A percentile compares a stretch with the other conserved stretches of the same genome.
Conservation (phyloP, 2,113 vertebrate genomes). For the Lethenteron camtschaticum region DNA sequence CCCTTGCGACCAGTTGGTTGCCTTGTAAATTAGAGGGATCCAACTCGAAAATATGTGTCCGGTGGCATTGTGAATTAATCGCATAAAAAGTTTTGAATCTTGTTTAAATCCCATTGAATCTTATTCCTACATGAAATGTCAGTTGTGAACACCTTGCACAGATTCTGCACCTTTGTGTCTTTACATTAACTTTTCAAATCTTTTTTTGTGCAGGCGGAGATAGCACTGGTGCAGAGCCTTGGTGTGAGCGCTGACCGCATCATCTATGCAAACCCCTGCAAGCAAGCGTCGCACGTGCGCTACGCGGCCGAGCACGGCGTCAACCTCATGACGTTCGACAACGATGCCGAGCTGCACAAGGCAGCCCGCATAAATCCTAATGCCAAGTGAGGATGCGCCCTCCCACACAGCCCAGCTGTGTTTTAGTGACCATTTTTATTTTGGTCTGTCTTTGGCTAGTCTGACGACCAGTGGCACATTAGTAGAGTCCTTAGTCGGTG, state of each 20-base stretch:
- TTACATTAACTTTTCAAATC: neutral
- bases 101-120: no score
- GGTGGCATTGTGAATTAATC: no score
- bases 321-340: conserved; percentile 98
- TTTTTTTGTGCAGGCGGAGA: conserved; percentile 42
- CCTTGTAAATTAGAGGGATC: no score
- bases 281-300: conserved; percentile 91
- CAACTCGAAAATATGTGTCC: no score
- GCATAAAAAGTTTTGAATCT: no score
- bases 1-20: no score
- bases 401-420: no score
- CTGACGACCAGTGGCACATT: no score
- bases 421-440: no score
- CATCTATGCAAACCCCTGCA: conserved; percentile 96
- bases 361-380: conserved; percentile 63
- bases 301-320: conserved; percentile 71
- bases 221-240: conserved; percentile 65
- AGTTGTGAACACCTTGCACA: neutral
- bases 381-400: conserved; percentile 49
- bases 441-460: no score
- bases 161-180: neutral
- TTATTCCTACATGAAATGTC: no score
- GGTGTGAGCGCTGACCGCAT: conserved; percentile 63
- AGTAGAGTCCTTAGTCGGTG: no score
- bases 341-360: conserved; percentile 83